Base-by-base conservation (phyloP, 2,113 vertebrate species). In the Rana temporaria region DNA sequence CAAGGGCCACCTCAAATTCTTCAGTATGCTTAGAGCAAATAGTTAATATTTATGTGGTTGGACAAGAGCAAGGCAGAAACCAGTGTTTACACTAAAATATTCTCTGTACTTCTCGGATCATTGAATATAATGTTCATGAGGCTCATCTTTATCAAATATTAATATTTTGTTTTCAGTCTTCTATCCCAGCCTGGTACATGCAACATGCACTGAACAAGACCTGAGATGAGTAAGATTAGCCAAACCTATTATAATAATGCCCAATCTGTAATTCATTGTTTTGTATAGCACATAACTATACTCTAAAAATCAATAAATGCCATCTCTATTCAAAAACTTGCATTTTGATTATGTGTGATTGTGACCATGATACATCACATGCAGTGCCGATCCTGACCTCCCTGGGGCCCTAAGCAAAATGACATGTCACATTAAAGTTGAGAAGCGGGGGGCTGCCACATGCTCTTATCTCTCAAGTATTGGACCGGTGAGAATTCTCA, bases 21-120 rank as follows among this genome's bases (percentile, higher is more conserved):
- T 64, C 6, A 34, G 12, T 55, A 30, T 56, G 69, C 79, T 81
- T n/a, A 4, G 11, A 81, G 79, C 69, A 65, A 81, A 81, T 72
- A 59, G 57, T 81, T 71, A 81, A 56, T 81, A 73, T 81, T 69
- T 73, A 81, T 81, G 69, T 34, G 59, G 57, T 24, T 65, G 79
- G 24, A n/a, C 42, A 55, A 26, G 34, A 18, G 55, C 32, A 62
- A 22, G 18, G 24, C 26, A 12, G 48, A 18, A 81, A 73, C 20
- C 22, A 55, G 16, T 73, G 30, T 42, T 65, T 65, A 30, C 42
- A 30, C 53, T 20, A 53, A 53, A 19, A 63, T 48, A 16, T 34
- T 55, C 34, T 81, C 17, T 62, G 18, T 17, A 64, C 19, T 48
- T 63, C 30, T 16, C 24, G 12, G 56, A 57, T 64, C 38, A 64